Percentiles rank a stretch among this genome's conserved stretches.
These are phyloP conservation scores for Papilio machaon DNA, from an alignment of 1,140 invertebrate species.

Conservation along the genomic window DNA sequence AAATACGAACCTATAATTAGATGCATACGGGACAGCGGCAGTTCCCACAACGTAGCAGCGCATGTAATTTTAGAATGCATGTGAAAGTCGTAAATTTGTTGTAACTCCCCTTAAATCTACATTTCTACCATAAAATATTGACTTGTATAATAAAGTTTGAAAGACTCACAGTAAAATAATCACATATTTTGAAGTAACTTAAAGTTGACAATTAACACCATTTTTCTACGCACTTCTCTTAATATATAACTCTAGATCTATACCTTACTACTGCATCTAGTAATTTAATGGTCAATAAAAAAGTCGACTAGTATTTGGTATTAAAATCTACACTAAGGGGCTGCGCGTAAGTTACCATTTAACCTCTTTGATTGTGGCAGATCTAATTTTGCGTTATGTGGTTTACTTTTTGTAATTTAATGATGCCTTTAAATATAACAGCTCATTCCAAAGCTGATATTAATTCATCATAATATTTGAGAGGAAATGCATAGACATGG, in stretches of 20 bases:
- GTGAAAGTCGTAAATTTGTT: constrained; percentile 1
- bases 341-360: too few relatives aligned
- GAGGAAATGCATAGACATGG: constrained; percentile 57
- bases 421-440: not conserved
- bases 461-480: constrained; percentile 43
- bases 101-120: not conserved
- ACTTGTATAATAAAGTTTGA: not conserved
- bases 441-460: not conserved
- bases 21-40: constrained; percentile 38
- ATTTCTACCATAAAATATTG: not conserved
- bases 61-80: constrained; percentile 9
- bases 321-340: too few relatives aligned
- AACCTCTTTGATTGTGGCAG: too few relatives aligned
- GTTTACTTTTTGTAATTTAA: too few relatives aligned
- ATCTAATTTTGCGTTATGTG: too few relatives aligned
- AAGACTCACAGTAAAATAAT: not conserved
- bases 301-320: too few relatives aligned
- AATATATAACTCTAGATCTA: too few relatives aligned
- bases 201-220: not conserved
- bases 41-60: constrained; percentile 33
- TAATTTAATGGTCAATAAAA: too few relatives aligned
- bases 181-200: not conserved
- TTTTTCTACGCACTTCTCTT: too few relatives aligned
- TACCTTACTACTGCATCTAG: too few relatives aligned
- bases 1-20: constrained; percentile 57